Evolutionary conservation across 2,797 vertebrate genomes (phyloP).

Genomic region (Platyrinchus mystaceus): DNA sequence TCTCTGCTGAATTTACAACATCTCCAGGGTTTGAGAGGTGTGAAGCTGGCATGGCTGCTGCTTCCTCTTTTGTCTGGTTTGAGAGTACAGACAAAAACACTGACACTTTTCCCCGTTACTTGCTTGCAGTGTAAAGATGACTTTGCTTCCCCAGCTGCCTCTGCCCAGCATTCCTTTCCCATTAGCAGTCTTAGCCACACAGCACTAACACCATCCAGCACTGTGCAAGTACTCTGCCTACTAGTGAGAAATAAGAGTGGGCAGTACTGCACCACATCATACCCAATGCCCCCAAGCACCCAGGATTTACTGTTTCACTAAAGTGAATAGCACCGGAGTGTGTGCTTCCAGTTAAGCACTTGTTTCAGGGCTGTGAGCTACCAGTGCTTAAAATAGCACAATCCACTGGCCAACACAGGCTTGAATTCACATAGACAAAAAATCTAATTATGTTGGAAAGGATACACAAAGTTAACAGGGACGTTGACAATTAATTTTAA

Average conservation of each 20-base stretch:
- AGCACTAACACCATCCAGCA: fast-evolving
- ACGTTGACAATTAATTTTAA: not conserved
- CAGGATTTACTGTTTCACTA: not conserved
- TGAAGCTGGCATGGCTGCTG: not conserved
- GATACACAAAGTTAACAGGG: not conserved
- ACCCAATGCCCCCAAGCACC: not conserved
- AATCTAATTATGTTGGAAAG: not conserved
- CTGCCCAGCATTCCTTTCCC: not conserved
- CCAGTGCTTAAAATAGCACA: not conserved
- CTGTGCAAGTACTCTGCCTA: not conserved
- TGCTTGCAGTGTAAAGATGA: not conserved
- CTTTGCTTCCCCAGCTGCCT: not conserved
- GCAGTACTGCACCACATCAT: not conserved
- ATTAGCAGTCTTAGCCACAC: not conserved
- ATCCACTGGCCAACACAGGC: not conserved
- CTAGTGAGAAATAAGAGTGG: not conserved
- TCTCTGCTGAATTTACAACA: not conserved
- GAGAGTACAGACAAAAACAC: not conserved
- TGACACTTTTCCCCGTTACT: not conserved
- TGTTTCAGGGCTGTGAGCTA: not conserved
- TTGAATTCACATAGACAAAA: not conserved
- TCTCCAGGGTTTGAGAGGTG: not conserved
- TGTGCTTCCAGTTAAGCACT: not conserved
- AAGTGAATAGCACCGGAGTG: not conserved
- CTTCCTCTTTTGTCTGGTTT: not conserved